A percentile compares a stretch with the other conserved stretches of the same genome.
Evolutionary conservation across 2,113 vertebrate genomes (phyloP).

Genomic region (Australoheros scitulus): DNA sequence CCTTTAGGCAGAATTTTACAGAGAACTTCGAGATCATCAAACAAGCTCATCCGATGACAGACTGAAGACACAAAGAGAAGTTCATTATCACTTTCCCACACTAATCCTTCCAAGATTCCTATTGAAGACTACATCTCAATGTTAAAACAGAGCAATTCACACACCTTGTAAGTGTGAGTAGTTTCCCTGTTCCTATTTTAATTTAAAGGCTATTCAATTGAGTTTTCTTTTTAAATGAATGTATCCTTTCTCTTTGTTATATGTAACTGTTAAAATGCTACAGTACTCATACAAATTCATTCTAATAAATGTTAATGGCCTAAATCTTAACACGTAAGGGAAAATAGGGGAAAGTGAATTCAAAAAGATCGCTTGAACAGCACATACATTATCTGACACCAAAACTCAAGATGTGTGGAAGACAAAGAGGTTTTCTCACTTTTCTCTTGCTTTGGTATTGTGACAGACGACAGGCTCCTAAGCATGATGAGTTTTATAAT

Average conservation of each 20-base stretch:
- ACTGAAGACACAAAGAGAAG: conserved; percentile 41
- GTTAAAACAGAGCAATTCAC: conserved; percentile 42
- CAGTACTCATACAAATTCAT: neutral
- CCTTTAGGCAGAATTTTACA: neutral
- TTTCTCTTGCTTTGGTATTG: conserved; percentile 41
- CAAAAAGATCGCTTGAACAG: conserved; percentile 20
- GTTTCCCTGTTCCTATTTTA: conserved; percentile 1
- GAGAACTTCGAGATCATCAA: conserved; percentile 41
- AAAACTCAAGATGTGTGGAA: conserved; percentile 43
- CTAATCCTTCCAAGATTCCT: conserved; percentile 39
- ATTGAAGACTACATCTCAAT: conserved; percentile 41
- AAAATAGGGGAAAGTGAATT: neutral
- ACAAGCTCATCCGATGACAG: conserved; percentile 48
- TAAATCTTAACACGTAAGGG: neutral
- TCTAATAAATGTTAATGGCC: neutral
- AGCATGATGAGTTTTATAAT: conserved; percentile 64
- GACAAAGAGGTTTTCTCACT: conserved; percentile 42
- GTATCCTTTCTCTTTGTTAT: neutral
- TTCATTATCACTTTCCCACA: conserved; percentile 52
- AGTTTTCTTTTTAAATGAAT: neutral
- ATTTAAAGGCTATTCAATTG: conserved; percentile 20
- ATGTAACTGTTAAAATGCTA: conserved; percentile 1
- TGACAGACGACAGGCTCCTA: conserved; percentile 55
- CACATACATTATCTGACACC: conserved; percentile 34
- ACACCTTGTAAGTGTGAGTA: neutral